Evolutionary conservation across 1,140 invertebrate species (phyloP).

Genomic region (Drosophila bocqueti): DNA sequence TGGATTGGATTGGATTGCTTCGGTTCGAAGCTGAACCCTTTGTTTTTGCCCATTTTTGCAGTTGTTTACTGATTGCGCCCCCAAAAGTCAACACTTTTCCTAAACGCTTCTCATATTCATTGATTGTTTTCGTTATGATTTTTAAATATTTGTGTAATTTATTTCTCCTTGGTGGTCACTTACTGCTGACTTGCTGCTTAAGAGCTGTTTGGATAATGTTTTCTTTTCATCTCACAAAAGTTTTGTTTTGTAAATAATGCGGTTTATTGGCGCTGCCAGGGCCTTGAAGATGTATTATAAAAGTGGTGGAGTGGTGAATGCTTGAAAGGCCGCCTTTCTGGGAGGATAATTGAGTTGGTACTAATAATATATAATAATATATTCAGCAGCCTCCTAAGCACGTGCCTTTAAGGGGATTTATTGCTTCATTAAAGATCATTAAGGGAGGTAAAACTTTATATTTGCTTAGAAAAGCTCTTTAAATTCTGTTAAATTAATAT

Average conservation of each 20-base stretch:
- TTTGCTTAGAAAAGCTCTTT: not conserved
- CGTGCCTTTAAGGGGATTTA: conserved; percentile 1
- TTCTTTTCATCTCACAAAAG: conserved; percentile 43
- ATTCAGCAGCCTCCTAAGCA: not conserved
- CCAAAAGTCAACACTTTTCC: conserved; percentile 62
- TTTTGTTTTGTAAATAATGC: conserved; percentile 28
- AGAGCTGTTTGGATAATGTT: conserved; percentile 31
- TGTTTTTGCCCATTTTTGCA: conserved; percentile 44
- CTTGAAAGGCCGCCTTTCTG: conserved; percentile 9
- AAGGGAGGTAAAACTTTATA: not conserved
- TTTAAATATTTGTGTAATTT: conserved; percentile 71
- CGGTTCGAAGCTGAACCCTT: conserved; percentile 28
- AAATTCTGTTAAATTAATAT: not conserved
- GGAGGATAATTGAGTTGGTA: conserved; percentile 15
- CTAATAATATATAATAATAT: conserved; percentile 4
- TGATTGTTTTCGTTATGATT: conserved; percentile 74
- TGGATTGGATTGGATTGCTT: conserved; percentile 35
- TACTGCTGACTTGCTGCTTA: conserved; percentile 37
- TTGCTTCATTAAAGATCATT: not conserved
- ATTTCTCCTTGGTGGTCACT: conserved; percentile 23
- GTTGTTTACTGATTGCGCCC: conserved; percentile 66
- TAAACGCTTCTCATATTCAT: conserved; percentile 67
- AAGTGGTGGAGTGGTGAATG: conserved; percentile 25
- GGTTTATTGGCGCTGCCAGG: conserved; percentile 26
- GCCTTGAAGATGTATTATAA: conserved; percentile 34